A percentile compares a stretch with the other conserved stretches of the same genome.
phyloP scores from a whole-genome alignment of 2,888 invertebrate species.

The Cosmia trapezina region DNA sequence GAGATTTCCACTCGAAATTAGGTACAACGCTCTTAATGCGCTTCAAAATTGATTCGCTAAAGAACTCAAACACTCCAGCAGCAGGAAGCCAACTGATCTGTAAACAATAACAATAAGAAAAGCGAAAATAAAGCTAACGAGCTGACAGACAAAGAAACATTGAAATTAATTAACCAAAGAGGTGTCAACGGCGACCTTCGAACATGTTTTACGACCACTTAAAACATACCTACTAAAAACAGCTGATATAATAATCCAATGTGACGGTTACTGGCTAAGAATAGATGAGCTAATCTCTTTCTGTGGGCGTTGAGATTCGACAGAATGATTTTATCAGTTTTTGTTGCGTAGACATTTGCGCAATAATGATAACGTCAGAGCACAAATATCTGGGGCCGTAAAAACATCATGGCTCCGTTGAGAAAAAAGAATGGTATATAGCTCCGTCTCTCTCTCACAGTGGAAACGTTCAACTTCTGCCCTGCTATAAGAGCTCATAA shows the following conservation, averaged over 20 bases:
- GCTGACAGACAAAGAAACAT: slow-evolving; percentile 31
- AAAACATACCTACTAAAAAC: slow-evolving; percentile 9
- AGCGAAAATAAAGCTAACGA: slow-evolving; percentile 14
- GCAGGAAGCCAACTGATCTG: background rate
- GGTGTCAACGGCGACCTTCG: slow-evolving; percentile 37
- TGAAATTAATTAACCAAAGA: slow-evolving; percentile 34
- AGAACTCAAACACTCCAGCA: background rate
- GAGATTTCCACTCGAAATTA: too few species aligned
- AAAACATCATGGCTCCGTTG: too few species aligned
- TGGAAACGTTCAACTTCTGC: too few species aligned
- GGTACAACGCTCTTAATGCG: too few species aligned
- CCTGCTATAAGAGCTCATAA: too few species aligned
- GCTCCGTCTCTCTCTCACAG: too few species aligned
- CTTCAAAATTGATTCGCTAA: background rate
- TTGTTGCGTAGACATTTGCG: slow-evolving; percentile 8
- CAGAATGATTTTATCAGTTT: slow-evolving; percentile 4
- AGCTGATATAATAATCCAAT: slow-evolving; percentile 16
- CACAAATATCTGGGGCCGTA: too few species aligned
- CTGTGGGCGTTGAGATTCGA: slow-evolving; percentile 10
- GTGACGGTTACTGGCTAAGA: slow-evolving; percentile 16
- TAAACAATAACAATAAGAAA: slow-evolving; percentile 44
- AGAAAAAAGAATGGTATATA: too few species aligned
- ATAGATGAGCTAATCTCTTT: slow-evolving; percentile 24
- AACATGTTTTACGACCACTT: slow-evolving; percentile 17
- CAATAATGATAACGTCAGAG: background rate